Evolutionary conservation across 2,113 vertebrate genomes (phyloP), one percentile per base, ranked within the genome.

Genomic region (Campylorhamphus procurvoides): DNA sequence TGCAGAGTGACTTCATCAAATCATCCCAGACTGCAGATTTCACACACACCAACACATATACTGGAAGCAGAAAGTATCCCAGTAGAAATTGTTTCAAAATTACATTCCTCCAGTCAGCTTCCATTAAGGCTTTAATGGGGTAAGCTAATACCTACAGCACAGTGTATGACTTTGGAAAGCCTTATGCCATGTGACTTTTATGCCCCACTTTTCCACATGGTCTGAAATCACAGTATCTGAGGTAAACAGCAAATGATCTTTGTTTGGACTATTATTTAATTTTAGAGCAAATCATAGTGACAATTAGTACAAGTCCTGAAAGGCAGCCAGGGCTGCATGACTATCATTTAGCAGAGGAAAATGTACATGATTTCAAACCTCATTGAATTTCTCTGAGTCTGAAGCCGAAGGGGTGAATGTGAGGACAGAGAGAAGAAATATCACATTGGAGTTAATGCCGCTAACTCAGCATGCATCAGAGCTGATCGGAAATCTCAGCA

Each of bases 1-100:
- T 90, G 40, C 35, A 59, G 56, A 60, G 14, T 23, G n/a, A 2
- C 10, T 83, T 79, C 79, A 84, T n/a, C 37, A 83, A 71, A 76
- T 35, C 18, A 53, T 12, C 31, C 18, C n/a, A 67, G 15, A 62
- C 13, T 64, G 13, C 33, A 46, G 33, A 42, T 80, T 80, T 88
- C 6, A 10, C 1, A 0, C 64, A 56, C 2, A 6, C 7, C 37
- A 64, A 42, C 40, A 64, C 0, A 0, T 22, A 46, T 7, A 29
- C 7, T 86, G 60, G 24, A 63, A 94, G 18, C 18, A 66, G 40
- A 84, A 81, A 62, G 3, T 12, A 55, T 42, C 28, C 62, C 22
- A 52, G 23, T 42, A 42, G 40, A 79, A 87, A 49, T n/a, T 16
- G 17, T 53, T 90, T 89, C 22, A n/a, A 84, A 71, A 93, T 40